Evolutionary conservation across 2,888 invertebrate genomes (phyloP).

Genomic region (Perizoma flavofasciatum): DNA sequence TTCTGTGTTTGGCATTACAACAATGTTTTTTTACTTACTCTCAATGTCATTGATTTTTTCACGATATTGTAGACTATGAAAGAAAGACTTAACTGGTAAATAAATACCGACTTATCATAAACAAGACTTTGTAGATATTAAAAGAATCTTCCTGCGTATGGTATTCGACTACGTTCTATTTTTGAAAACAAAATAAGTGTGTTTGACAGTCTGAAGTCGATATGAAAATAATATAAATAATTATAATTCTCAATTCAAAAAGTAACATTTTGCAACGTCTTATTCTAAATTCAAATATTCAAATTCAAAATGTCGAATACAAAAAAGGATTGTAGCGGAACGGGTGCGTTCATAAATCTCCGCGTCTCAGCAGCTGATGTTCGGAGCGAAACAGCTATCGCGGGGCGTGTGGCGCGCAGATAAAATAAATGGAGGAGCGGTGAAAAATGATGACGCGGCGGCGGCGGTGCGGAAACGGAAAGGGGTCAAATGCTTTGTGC

Average conservation of each 20-base stretch:
- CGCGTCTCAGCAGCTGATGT: constrained; percentile 78
- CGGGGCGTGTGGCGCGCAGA: constrained; percentile 79
- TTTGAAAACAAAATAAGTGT: too few species aligned
- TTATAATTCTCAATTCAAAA: constrained; percentile 10
- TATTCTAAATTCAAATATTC: constrained; percentile 57
- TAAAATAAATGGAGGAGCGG: constrained; percentile 81
- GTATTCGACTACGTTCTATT: too few species aligned
- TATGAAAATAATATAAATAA: too few species aligned
- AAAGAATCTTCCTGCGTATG: too few species aligned
- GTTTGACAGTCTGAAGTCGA: too few species aligned
- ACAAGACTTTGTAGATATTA: too few species aligned
- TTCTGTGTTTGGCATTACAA: neutral
- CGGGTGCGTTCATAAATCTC: constrained; percentile 78
- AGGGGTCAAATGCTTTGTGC: constrained; percentile 52
- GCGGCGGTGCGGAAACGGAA: constrained; percentile 76
- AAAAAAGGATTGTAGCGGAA: constrained; percentile 66
- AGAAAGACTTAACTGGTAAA: too few species aligned
- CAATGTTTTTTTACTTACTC: neutral
- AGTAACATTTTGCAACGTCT: constrained; percentile 44
- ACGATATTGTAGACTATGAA: too few species aligned
- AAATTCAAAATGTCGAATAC: constrained; percentile 59
- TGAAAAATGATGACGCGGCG: constrained; percentile 82
- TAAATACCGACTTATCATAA: too few species aligned
- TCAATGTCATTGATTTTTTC: constrained; percentile 2
- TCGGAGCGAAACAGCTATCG: constrained; percentile 64